Evolutionary conservation across 2,888 invertebrate genomes (phyloP).

Genomic region (Epirrita christyi): DNA sequence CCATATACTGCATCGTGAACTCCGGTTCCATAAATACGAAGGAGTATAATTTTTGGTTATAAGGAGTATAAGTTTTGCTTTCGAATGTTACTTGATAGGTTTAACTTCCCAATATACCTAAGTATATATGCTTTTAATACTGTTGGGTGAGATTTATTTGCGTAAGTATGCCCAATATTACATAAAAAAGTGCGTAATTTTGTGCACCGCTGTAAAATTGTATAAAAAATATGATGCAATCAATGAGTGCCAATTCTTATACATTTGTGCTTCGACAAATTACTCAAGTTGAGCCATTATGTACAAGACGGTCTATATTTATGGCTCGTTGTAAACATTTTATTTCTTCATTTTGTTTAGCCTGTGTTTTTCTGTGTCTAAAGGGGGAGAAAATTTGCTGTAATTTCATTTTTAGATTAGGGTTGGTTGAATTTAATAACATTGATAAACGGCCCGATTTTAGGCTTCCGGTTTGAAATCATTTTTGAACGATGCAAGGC

Average conservation of each 20-base stretch:
- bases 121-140: too few species aligned
- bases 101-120: too few species aligned
- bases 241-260: conserved; percentile 36
- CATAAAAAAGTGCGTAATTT: too few species aligned
- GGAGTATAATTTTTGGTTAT: too few species aligned
- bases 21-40: too few species aligned
- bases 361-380: conserved; percentile 10
- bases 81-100: too few species aligned
- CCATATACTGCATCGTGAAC: too few species aligned
- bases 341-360: conserved; percentile 31
- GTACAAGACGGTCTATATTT: conserved; percentile 40
- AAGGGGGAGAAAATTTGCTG: conserved; percentile 15
- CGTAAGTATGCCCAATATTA: too few species aligned
- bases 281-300: conserved; percentile 41
- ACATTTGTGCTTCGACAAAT: conserved; percentile 42
- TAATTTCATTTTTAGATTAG: conserved; percentile 1
- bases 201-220: too few species aligned
- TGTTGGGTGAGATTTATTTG: too few species aligned
- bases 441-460: background rate
- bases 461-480: background rate
- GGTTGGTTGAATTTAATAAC: background rate
- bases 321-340: conserved; percentile 40
- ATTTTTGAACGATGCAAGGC: too few species aligned
- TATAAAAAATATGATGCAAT: conserved; percentile 24
- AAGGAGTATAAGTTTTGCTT: too few species aligned